A percentile compares a stretch with the other conserved stretches of the same genome.
These are phyloP conservation scores for Trematomus loennbergii DNA, from an alignment of 2,113 vertebrate species.

Conservation along the genomic window DNA sequence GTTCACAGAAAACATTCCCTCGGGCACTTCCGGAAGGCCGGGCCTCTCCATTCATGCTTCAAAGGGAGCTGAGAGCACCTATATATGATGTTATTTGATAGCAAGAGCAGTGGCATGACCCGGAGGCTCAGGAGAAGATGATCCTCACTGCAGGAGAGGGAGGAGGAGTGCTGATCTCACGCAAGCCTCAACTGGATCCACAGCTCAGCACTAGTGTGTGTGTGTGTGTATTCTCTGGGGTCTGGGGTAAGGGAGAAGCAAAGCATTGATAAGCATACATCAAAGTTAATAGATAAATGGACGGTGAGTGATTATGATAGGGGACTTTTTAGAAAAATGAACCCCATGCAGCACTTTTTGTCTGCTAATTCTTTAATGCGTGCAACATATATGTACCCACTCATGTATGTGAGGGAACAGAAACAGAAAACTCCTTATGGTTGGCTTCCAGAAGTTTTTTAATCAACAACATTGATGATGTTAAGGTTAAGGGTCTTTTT, in stretches of 20 bases:
- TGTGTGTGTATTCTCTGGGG: neutral
- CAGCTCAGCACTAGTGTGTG: constrained; percentile 11
- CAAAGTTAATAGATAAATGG: neutral
- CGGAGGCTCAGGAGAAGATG: constrained; percentile 16
- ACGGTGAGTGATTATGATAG: neutral
- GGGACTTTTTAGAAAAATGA: neutral
- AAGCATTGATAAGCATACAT: neutral
- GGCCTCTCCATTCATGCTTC: constrained; percentile 16
- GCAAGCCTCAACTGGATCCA: constrained; percentile 11
- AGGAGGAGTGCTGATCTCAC: constrained; percentile 15
- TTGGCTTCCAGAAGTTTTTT: too few relatives aligned
- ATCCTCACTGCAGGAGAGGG: neutral
- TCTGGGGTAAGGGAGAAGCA: neutral
- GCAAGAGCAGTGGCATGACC: neutral
- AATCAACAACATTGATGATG: too few relatives aligned
- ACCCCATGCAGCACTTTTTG: neutral
- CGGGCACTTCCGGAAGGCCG: constrained; percentile 51
- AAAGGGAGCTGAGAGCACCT: constrained; percentile 41
- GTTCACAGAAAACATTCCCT: constrained; percentile 39
- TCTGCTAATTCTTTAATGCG: neutral
- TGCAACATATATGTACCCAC: too few relatives aligned
- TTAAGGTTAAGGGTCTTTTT: too few relatives aligned
- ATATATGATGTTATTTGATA: constrained; percentile 31
- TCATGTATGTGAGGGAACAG: too few relatives aligned
- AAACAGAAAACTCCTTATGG: too few relatives aligned